A percentile compares a stretch with the other conserved stretches of the same genome.
phyloP scores from a whole-genome alignment of 2,113 vertebrate genomes.

The Procavia capensis region DNA sequence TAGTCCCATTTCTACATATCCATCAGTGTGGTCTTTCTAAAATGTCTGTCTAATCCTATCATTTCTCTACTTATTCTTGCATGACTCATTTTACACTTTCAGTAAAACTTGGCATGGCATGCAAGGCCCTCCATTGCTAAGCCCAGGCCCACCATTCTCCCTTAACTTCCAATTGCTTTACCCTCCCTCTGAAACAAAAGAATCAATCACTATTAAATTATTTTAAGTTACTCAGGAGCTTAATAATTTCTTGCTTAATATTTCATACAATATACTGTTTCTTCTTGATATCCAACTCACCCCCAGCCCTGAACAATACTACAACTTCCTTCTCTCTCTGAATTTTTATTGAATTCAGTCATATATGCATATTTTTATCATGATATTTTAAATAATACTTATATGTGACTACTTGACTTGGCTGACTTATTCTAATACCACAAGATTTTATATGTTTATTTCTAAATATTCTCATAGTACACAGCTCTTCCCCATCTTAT shows the following conservation, averaged over 20 bases:
- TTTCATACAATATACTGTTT: background rate
- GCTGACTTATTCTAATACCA: background rate
- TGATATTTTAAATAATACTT: background rate
- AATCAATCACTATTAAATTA: background rate
- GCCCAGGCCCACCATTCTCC: background rate
- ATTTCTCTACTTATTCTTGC: background rate
- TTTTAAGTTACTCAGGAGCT: background rate
- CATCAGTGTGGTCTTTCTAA: background rate
- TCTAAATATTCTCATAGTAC: background rate
- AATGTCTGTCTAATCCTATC: background rate
- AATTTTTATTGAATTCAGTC: background rate
- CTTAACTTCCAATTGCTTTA: background rate
- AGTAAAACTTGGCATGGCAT: background rate
- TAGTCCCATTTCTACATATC: background rate
- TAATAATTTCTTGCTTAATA: background rate
- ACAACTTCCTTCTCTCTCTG: background rate
- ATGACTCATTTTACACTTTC: background rate
- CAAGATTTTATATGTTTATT: background rate
- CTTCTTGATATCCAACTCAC: background rate
- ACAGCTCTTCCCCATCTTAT: background rate
- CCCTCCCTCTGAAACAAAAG: background rate
- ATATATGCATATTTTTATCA: background rate
- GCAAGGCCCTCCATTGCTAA: background rate
- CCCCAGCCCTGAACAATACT: background rate
- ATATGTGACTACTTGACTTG: background rate